Percentiles rank a stretch among this genome's conserved stretches.
Conservation (phyloP, 2,113 vertebrate species). For the Ursus arctos region DNA sequence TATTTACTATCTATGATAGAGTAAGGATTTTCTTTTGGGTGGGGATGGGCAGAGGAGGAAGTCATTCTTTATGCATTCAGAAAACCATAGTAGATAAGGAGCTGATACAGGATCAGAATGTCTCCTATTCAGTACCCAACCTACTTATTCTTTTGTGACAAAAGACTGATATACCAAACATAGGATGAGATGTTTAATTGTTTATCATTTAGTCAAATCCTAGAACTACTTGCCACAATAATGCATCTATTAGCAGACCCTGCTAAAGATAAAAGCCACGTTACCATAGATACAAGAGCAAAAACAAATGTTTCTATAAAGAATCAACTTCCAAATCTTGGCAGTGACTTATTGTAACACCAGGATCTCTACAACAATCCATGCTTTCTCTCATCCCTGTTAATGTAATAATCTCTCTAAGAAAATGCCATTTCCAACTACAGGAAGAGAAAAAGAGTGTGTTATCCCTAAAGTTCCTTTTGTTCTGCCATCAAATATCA, state of each 20-base stretch:
- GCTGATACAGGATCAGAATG: neutral
- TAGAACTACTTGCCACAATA: conserved; percentile 35
- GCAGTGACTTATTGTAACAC: neutral
- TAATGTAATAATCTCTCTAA: neutral
- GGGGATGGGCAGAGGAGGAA: neutral
- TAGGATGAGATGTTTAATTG: neutral
- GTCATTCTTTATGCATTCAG: conserved; percentile 3
- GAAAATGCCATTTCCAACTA: neutral
- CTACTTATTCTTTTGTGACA: conserved; percentile 40
- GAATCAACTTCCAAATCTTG: neutral
- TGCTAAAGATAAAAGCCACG: conserved; percentile 42
- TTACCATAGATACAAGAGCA: neutral
- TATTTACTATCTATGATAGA: neutral
- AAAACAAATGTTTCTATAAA: conserved; percentile 1
- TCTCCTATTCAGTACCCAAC: conserved; percentile 24
- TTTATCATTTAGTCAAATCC: conserved; percentile 52
- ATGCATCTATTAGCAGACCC: neutral
- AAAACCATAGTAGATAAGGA: conserved; percentile 41
- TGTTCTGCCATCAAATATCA: conserved; percentile 13
- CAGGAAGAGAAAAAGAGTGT: neutral
- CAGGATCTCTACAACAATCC: neutral
- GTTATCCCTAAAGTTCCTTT: conserved; percentile 24
- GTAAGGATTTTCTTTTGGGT: neutral
- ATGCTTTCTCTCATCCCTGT: neutral
- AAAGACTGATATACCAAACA: conserved; percentile 20